phyloP scores from a whole-genome alignment of 1,140 invertebrate species.

The Drosophila truncata region DNA sequence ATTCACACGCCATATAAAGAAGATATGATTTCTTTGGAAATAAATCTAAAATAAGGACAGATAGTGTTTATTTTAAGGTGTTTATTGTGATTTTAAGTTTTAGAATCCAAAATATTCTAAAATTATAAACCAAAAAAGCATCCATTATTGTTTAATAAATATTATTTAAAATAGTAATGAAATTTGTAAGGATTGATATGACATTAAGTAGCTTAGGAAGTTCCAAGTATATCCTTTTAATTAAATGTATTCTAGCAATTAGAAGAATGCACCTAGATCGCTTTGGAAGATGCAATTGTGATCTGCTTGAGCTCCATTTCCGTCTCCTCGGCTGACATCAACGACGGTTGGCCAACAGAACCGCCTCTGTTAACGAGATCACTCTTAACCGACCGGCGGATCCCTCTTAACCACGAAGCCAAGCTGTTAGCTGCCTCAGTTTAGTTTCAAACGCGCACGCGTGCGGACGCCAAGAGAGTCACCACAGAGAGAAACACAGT shows the following conservation, averaged over 20 bases:
- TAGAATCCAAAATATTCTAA: background rate
- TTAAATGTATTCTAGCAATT: background rate
- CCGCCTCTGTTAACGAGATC: slow-evolving; percentile 23
- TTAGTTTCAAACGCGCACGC: slow-evolving; percentile 77
- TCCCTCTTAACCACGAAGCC: slow-evolving; percentile 63
- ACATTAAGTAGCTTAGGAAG: no score
- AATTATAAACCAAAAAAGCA: background rate
- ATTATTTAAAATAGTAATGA: background rate
- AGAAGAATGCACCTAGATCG: background rate
- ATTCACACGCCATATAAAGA: background rate
- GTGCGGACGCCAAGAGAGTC: slow-evolving; percentile 55
- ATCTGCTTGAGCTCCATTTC: background rate
- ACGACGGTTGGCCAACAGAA: slow-evolving; percentile 26
- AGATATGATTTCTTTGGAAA: background rate
- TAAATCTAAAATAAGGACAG: background rate
- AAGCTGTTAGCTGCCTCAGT: slow-evolving; percentile 76
- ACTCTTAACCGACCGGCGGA: slow-evolving; percentile 31
- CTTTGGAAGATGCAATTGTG: background rate
- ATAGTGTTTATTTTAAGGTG: no score
- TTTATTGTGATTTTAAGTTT: background rate
- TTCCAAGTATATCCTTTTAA: slow-evolving; percentile 10
- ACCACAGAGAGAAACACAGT: background rate
- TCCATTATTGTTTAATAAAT: no score
- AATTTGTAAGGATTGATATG: no score
- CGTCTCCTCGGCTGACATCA: slow-evolving; percentile 9